Base-by-base conservation (phyloP, 2,888 invertebrate species). In the Zygogramma bicolorata region DNA sequence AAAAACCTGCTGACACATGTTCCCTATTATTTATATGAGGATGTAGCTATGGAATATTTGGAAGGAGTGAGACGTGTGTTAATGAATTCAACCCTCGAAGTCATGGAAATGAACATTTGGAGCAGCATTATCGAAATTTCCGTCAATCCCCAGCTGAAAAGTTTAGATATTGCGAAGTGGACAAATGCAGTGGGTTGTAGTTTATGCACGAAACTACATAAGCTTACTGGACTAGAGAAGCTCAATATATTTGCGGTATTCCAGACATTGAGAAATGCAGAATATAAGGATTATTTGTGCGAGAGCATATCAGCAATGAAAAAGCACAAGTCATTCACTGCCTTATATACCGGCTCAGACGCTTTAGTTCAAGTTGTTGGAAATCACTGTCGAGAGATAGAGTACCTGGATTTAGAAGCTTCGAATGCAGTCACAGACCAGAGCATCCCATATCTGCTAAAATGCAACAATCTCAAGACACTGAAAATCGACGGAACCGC, bases 311-410 rank as follows among this genome's bases (percentile, higher is more conserved):
- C 88, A 72, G 86, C 88, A 74, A 90, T 94, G 88, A 90, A 90
- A 77, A 87, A 89, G 81, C 87, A 94, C 60, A 90, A 90, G 77
- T 90, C 90, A 62, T 88, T 94, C 53, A 90, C 90, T 65, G 88
- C 93, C 73, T 93, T 93, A 86, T 93, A 93, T 81, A 93, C 93
- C 81, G 93, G 93, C 79, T 93, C 92, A 0, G 93, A 93, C 85
- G 90, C 90, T 74, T 91, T 93, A 77, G 88, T 93, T 60, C 88
- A 89, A 79, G 90, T 91, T 61, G 85, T 93, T 4, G 88, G 88
- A 29, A 87, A 89, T 75, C 89, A 90, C 82, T 92, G 92, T 84
- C 88, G 87, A 57, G 83, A 88, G 68, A 83, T 92, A 60, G 89
- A 89, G 82, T 89, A 88, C 80, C 84, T 92, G 70, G 92, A 92